Evolutionary conservation across 2,797 vertebrate species (phyloP).

Genomic region (Pteronotus mesoamericanus): DNA sequence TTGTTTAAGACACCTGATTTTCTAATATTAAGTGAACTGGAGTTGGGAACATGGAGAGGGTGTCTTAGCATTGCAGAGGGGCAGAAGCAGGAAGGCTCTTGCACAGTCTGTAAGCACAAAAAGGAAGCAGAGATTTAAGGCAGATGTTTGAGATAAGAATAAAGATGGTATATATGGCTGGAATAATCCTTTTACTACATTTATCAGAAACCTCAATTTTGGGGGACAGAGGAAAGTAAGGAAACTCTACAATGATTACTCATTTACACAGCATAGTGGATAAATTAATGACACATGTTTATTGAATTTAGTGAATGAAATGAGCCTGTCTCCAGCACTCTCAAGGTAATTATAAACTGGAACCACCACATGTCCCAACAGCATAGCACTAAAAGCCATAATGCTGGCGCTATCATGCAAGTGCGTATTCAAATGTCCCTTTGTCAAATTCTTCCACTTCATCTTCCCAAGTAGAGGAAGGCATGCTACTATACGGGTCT

Average conservation of each 20-base stretch:
- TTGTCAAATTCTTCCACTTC: constrained; percentile 96
- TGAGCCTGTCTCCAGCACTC: constrained; percentile 58
- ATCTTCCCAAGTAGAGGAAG: constrained; percentile 96
- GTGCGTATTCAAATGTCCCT: constrained; percentile 96
- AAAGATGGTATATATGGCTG: background rate
- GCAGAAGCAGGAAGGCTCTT: background rate
- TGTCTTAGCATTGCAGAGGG: background rate
- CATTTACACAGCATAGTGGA: background rate
- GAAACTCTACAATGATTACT: background rate
- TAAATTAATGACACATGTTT: constrained; percentile 75
- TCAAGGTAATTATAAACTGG: constrained; percentile 61
- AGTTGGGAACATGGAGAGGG: background rate
- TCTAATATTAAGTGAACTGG: background rate
- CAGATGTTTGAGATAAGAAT: background rate
- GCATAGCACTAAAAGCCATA: constrained; percentile 62
- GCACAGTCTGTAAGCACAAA: background rate
- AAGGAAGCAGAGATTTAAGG: background rate
- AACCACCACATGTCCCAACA: constrained; percentile 50
- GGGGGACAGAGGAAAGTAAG: background rate
- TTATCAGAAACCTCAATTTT: background rate
- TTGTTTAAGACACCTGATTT: background rate
- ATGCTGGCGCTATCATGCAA: constrained; percentile 86
- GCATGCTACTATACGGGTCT: constrained; percentile 98
- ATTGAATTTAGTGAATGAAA: constrained; percentile 77
- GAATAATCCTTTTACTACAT: background rate